Evolutionary conservation across 2,888 invertebrate genomes (phyloP).

Genomic region (Xestia c-nigrum): DNA sequence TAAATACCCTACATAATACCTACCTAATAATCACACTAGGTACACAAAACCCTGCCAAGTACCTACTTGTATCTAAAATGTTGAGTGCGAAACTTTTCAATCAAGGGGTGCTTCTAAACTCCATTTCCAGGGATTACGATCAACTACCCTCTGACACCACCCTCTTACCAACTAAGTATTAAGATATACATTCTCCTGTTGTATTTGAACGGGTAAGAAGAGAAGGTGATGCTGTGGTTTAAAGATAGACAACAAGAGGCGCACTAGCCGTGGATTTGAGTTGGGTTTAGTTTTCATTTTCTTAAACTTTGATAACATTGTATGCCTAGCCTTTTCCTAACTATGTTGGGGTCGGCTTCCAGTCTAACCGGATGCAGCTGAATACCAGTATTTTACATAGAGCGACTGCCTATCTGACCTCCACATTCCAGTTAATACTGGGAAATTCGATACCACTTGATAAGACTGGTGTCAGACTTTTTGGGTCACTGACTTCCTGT

Average conservation of each 20-base stretch:
- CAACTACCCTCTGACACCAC: conserved; percentile 22
- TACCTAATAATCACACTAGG: neutral
- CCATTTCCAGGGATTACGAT: conserved; percentile 57
- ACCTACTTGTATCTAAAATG: conserved; percentile 23
- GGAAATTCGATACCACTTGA: too few species aligned
- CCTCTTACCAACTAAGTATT: conserved; percentile 38
- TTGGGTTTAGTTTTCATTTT: neutral
- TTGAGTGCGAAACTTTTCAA: conserved; percentile 63
- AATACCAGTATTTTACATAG: too few species aligned
- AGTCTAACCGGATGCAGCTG: too few species aligned
- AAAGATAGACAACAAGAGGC: neutral
- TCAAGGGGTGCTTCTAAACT: conserved; percentile 45
- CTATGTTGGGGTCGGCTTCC: too few species aligned
- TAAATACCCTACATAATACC: neutral
- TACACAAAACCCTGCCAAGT: neutral
- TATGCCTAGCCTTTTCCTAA: too few species aligned
- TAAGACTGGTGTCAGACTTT: too few species aligned
- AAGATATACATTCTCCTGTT: conserved; percentile 32
- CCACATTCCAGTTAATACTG: too few species aligned
- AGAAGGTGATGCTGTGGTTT: neutral
- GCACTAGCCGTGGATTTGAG: neutral
- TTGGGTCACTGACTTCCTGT: too few species aligned
- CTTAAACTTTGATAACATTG: neutral
- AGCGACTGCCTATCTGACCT: too few species aligned
- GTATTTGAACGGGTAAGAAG: conserved; percentile 5